These are phyloP conservation scores for Philaethria dido DNA, from an alignment of 2,888 invertebrate genomes.

Conservation along the genomic window DNA sequence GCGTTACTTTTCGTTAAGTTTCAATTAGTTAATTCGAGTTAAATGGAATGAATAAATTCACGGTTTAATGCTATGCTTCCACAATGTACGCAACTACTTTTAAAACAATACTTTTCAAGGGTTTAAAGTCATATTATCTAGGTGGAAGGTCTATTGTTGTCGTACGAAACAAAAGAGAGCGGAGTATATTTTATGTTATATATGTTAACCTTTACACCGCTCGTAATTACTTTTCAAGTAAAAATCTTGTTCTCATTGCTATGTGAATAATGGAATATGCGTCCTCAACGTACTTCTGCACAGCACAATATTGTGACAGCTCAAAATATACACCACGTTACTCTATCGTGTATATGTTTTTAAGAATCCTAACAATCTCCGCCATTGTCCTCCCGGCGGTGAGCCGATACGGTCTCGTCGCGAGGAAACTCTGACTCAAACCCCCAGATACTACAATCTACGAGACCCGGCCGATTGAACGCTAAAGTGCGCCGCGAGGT, in stretches of 20 bases:
- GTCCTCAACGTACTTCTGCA: conserved; percentile 30
- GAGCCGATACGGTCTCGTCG: conserved; percentile 23
- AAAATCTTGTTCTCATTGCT: conserved; percentile 44
- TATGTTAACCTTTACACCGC: conserved; percentile 46
- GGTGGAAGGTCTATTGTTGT: conserved; percentile 38
- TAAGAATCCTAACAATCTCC: conserved; percentile 31
- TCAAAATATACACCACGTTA: conserved; percentile 28
- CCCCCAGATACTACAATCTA: conserved; percentile 26
- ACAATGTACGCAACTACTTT: conserved; percentile 9
- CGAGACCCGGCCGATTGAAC: conserved; percentile 33
- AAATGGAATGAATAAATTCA: not conserved
- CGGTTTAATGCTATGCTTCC: not conserved
- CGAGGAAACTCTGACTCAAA: conserved; percentile 10
- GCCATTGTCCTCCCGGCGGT: conserved; percentile 29
- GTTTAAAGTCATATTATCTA: conserved; percentile 32
- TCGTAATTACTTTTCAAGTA: conserved; percentile 46
- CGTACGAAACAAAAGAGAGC: conserved; percentile 37
- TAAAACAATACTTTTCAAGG: conserved; percentile 29
- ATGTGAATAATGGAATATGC: conserved; percentile 40
- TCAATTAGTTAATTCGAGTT: not conserved
- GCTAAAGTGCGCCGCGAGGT: conserved; percentile 29
- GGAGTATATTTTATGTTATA: conserved; percentile 31
- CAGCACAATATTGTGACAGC: conserved; percentile 32
- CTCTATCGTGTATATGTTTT: conserved; percentile 32
- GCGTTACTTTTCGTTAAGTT: not conserved